Evolutionary conservation across 2,888 invertebrate species (phyloP).

Genomic region (Aphodius granarius): DNA sequence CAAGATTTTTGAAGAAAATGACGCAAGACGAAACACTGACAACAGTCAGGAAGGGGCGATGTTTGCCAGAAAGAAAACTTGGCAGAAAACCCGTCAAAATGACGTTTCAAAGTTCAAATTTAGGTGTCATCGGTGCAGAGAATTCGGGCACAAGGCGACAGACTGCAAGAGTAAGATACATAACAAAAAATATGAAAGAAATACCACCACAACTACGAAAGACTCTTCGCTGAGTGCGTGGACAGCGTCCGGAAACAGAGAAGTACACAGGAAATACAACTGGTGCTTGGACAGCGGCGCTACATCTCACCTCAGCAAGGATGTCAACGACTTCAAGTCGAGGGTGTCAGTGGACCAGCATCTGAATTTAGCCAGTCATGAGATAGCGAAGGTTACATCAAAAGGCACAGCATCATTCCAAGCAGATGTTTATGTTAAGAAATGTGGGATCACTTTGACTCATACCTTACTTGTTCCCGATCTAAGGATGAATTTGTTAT

Average conservation of each 20-base stretch:
- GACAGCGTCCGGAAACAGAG: background rate
- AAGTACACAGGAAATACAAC: background rate
- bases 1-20: constrained; percentile 42
- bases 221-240: background rate
- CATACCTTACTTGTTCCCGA: background rate
- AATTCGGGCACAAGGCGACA: constrained; percentile 16
- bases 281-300: constrained; percentile 16
- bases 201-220: too few species aligned
- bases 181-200: background rate
- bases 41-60: constrained; percentile 2
- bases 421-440: background rate
- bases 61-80: background rate
- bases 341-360: background rate
- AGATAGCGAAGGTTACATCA: background rate
- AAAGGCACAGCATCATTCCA: constrained; percentile 10
- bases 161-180: constrained; percentile 10
- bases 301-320: constrained; percentile 13
- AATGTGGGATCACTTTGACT: background rate
- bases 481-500: background rate
- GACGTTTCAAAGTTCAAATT: constrained; percentile 11
- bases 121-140: constrained; percentile 16
- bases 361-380: constrained; percentile 13
- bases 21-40: constrained; percentile 22
- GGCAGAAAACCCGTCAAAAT: background rate
- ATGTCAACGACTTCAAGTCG: background rate